Base-by-base conservation (phyloP, 2,113 vertebrate genomes). In the Cervus canadensis region DNA sequence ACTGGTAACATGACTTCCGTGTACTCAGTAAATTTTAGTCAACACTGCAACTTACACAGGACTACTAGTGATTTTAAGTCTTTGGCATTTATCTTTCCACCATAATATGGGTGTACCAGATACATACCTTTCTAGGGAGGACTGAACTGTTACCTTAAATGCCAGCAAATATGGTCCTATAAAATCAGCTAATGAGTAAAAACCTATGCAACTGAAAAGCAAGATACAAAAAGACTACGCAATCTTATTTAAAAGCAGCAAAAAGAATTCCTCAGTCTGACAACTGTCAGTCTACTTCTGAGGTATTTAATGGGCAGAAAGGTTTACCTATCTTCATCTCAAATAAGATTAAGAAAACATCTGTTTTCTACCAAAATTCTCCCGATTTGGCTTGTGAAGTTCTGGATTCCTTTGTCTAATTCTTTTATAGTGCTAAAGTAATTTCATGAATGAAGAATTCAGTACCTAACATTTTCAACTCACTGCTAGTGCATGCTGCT, bases 311-410 rank as follows among this genome's bases (percentile, higher is more conserved):
- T 2, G 19, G 43, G 16, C 48, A 87, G 76, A 91, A 95, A 84
- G 91, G 9, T 88, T 93, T 62, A 84, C 16, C 48, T 84, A 78
- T 43, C 48, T 91, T 84, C 36, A 59, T 88, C 28, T 88, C 76
- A 94, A 86, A 45, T 62, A 95, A 74, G 52, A 89, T 94, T 52
- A 95, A 21, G 26, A 92, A 97, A 97, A 92, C 45, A 81, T 26
- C 48, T 85, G 78, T 79, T 89, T 91, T 91, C 87, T 62, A 85
- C 11, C 62, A 91, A 52, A 89, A 50, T 59, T 89, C 54, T 87
- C 57, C 25, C 60, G 36, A 92, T 56, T 48, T 96, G 15, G 33
- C 43, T 93, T 64, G 89, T 87, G 45, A 97, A 74, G 45, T 45
- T 62, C n/a, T 85, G 45, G 95, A 96, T 71, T 91, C 57, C 52